Evolutionary conservation across 1,140 invertebrate species (phyloP).

Genomic region (Latrodectus geometricus): DNA sequence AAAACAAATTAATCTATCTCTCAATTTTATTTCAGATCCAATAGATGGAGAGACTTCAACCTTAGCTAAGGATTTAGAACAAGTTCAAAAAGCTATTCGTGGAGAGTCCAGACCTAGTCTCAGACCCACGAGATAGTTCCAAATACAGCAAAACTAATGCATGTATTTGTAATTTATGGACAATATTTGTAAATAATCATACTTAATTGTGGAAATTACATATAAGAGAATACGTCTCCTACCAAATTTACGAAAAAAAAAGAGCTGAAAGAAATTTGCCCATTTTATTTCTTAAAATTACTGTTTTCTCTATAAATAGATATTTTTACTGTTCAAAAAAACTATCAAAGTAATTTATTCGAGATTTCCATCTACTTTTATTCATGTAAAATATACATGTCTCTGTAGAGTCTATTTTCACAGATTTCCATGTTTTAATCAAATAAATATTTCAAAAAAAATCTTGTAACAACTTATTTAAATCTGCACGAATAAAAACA

Average conservation of each 20-base stretch:
- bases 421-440: not conserved
- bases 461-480: not conserved
- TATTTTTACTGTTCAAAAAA: not conserved
- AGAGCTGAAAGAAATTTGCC: not conserved
- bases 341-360: not conserved
- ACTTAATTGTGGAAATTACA: not conserved
- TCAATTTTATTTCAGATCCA: constrained; percentile 38
- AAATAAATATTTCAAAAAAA: not conserved
- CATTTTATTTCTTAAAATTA: not conserved
- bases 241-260: no score
- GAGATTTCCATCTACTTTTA: not conserved
- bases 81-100: constrained; percentile 55
- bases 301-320: not conserved
- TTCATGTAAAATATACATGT: not conserved
- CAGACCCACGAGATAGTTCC: constrained; percentile 34
- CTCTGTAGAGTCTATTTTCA: not conserved
- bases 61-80: constrained; percentile 46
- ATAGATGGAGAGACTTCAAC: constrained; percentile 54
- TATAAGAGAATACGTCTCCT: not conserved
- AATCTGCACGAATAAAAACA: not conserved
- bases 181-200: no score
- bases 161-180: not conserved
- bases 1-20: no score
- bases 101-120: constrained; percentile 47
- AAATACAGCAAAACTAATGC: not conserved